These are phyloP conservation scores for Neodiprion fabricii DNA, from an alignment of 1,140 invertebrate species.

Conservation along the genomic window DNA sequence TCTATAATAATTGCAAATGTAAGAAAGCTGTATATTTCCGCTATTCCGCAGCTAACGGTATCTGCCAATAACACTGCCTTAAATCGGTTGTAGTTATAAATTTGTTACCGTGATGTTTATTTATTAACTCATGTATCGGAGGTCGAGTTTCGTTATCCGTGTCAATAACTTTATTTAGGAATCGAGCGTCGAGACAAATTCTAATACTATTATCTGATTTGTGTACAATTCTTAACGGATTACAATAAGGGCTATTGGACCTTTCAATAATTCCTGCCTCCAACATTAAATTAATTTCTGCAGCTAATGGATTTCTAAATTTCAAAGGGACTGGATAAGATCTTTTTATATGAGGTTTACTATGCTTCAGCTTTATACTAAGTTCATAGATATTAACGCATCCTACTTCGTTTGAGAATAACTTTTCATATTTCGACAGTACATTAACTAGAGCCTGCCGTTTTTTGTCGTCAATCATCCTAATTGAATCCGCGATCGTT, in stretches of 20 bases:
- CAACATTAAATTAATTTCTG: slow-evolving; percentile 25
- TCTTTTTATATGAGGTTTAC: not conserved
- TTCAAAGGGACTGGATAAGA: slow-evolving; percentile 30
- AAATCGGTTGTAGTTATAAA: slow-evolving; percentile 41
- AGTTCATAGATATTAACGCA: not conserved
- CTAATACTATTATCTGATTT: slow-evolving; percentile 23
- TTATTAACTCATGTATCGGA: slow-evolving; percentile 20
- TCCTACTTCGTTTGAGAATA: not conserved
- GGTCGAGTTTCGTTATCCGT: slow-evolving; percentile 25
- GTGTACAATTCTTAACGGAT: slow-evolving; percentile 32
- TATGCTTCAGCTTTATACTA: not conserved
- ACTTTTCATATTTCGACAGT: not conserved
- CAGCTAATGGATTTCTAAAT: slow-evolving; percentile 18
- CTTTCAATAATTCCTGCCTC: slow-evolving; percentile 31
- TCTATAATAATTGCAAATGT: slow-evolving; percentile 17
- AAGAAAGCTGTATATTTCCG: slow-evolving; percentile 42
- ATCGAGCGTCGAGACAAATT: slow-evolving; percentile 31
- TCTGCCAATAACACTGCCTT: slow-evolving; percentile 46
- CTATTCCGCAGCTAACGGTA: slow-evolving; percentile 34
- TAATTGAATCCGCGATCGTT: slow-evolving; percentile 5
- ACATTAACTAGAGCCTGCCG: not conserved
- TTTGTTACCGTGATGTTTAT: slow-evolving; percentile 4
- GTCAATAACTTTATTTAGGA: slow-evolving; percentile 28
- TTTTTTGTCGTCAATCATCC: not conserved
- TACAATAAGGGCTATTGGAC: slow-evolving; percentile 36